Conservation (phyloP, 2,888 invertebrate genomes). For the Creontiades dilutus region DNA sequence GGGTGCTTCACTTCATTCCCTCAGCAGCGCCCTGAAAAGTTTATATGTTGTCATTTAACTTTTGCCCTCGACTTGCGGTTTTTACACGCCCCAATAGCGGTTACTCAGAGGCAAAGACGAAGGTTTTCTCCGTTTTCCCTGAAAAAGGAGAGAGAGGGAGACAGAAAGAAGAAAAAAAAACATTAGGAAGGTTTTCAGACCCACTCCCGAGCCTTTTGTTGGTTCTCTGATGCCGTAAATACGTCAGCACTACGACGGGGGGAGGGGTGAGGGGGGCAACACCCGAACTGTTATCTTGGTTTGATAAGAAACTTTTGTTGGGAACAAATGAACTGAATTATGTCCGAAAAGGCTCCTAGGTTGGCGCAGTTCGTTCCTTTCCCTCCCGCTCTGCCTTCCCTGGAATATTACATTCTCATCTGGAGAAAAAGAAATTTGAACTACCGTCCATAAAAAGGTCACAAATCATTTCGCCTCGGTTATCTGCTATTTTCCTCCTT, state of each 20-base stretch:
- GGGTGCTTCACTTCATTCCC: background rate
- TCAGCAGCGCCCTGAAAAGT: conserved; percentile 13
- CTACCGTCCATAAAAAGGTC: conserved; percentile 22
- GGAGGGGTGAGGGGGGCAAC: too few species aligned
- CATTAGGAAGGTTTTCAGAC: conserved; percentile 29
- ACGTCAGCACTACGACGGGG: conserved; percentile 38
- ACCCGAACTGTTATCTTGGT: conserved; percentile 46
- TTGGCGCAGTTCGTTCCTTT: conserved; percentile 1
- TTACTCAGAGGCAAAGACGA: conserved; percentile 9
- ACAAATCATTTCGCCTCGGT: background rate
- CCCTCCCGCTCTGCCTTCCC: background rate
- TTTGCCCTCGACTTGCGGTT: conserved; percentile 52
- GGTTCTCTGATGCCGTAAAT: conserved; percentile 48
- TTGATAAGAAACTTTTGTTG: conserved; percentile 48
- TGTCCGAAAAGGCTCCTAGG: conserved; percentile 31
- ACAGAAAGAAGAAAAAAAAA: background rate
- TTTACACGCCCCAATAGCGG: conserved; percentile 19
- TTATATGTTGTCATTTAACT: conserved; percentile 61
- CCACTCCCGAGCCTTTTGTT: conserved; percentile 34
- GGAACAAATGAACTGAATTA: conserved; percentile 53
- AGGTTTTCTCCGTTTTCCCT: background rate
- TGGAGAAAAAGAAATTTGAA: conserved; percentile 12
- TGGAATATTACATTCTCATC: conserved; percentile 22
- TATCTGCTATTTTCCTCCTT: background rate
- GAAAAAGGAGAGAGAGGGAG: background rate